Conservation (phyloP, 2,888 invertebrate genomes). For the Odontomyia ornata region DNA sequence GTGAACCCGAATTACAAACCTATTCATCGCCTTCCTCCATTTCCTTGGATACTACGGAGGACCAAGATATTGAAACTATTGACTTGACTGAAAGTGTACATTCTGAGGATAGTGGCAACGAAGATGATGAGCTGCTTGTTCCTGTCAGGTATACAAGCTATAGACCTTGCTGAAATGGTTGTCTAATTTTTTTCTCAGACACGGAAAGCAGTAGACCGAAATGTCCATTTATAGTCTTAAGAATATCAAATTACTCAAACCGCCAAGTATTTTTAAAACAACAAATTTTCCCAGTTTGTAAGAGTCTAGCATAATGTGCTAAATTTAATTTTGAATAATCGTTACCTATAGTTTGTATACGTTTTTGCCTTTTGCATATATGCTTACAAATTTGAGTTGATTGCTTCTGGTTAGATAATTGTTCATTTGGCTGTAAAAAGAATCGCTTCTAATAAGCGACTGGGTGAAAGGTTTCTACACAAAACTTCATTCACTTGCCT, state of each 20-base stretch:
- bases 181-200: no score
- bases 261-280: not conserved
- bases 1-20: not conserved
- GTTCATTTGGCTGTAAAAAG: no score
- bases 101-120: slow-evolving; percentile 47
- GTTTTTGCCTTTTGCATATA: no score
- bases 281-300: not conserved
- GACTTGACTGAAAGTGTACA: slow-evolving; percentile 48
- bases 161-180: not conserved
- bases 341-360: not conserved
- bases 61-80: slow-evolving; percentile 44
- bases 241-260: not conserved
- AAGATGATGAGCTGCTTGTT: slow-evolving; percentile 30
- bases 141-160: not conserved
- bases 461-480: no score
- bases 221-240: not conserved
- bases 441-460: no score
- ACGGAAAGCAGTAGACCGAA: no score
- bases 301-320: not conserved
- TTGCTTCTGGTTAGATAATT: no score
- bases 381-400: no score
- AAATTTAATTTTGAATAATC: not conserved
- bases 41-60: slow-evolving; percentile 19
- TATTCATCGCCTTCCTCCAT: slow-evolving; percentile 31
- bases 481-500: no score